Evolutionary conservation across 2,888 invertebrate species (phyloP), one percentile per base, ranked within the genome.

Genomic region (Gandaritis pyraliata): DNA sequence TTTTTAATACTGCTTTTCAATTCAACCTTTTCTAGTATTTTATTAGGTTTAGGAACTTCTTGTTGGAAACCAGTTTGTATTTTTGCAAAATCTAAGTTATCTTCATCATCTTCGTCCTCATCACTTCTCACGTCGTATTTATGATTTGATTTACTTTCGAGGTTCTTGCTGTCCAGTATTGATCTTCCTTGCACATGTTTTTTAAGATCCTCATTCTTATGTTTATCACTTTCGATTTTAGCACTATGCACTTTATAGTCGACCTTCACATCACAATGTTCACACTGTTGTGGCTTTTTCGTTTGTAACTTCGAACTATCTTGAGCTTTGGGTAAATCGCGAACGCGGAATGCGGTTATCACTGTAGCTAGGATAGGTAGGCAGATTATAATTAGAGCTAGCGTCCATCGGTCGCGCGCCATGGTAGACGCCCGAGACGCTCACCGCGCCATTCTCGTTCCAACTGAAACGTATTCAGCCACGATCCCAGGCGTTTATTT

Each of bases 331-430:
- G 88, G 88, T 76, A 88, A 78, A 78, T 91, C 90, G 70, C 92
- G 91, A 70, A 93, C 81, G 74, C 93, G 92, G 85, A 93, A 93
- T 85, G 92, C 92, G 81, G 87, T 90, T 85, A 90, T 89, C 85
- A 91, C 90, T 85, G 91, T 86, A 70, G 87, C 89, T 81, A 92
- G 85, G 82, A 92, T 84, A 72, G 89, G 82, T 70, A 90, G 75
- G 79, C 82, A 81, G 81, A 91, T 85, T 86, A 92, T 80, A 85
- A 90, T 88, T 84, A 92, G 85, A 86, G 87, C 85, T 76, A 90
- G 75, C 81, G 87, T 90, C 87, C 87, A 85, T 84, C 83, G 83
- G 76, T 82, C 75, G 76, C 88, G 89, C 85, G 87, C 88, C 92
- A 93, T 92, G 77, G 79, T 84, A 76, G 85, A 83, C 84, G 88